A percentile compares a stretch with the other conserved stretches of the same genome.
These are phyloP conservation scores for Triplophysa dalaica DNA, from an alignment of 2,113 vertebrate genomes.

Conservation along the genomic window DNA sequence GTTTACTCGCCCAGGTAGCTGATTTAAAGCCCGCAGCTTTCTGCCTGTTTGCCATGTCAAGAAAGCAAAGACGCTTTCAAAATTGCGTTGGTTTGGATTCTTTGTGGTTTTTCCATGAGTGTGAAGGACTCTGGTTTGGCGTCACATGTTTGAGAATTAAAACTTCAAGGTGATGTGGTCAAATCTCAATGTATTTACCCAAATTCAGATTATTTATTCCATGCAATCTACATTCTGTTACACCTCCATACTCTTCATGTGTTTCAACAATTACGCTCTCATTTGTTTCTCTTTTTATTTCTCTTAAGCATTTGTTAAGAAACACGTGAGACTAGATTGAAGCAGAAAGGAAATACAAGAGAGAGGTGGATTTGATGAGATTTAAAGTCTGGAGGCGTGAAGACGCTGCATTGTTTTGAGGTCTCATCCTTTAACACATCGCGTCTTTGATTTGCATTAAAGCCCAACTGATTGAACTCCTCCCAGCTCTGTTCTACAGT, in stretches of 20 bases:
- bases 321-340: too few relatives aligned
- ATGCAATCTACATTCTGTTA: too few relatives aligned
- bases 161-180: neutral
- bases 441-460: constrained; percentile 70
- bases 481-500: constrained; percentile 54
- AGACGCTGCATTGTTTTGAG: constrained; percentile 58
- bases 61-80: constrained; percentile 19
- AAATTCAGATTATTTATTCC: too few relatives aligned
- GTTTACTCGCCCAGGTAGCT: constrained; percentile 46
- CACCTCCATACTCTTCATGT: too few relatives aligned
- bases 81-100: neutral
- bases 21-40: constrained; percentile 29
- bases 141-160: neutral
- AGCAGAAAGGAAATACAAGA: too few relatives aligned
- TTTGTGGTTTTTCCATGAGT: neutral
- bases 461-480: constrained; percentile 76
- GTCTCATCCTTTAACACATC: constrained; percentile 62
- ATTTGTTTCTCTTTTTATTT: too few relatives aligned
- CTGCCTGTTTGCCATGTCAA: constrained; percentile 36
- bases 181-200: too few relatives aligned
- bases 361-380: constrained; percentile 67
- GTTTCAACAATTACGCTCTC: too few relatives aligned
- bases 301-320: too few relatives aligned
- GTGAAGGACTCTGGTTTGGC: neutral
- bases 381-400: constrained; percentile 51